Evolutionary conservation across 2,888 invertebrate species (phyloP).

Genomic region (Watsonalla binaria): DNA sequence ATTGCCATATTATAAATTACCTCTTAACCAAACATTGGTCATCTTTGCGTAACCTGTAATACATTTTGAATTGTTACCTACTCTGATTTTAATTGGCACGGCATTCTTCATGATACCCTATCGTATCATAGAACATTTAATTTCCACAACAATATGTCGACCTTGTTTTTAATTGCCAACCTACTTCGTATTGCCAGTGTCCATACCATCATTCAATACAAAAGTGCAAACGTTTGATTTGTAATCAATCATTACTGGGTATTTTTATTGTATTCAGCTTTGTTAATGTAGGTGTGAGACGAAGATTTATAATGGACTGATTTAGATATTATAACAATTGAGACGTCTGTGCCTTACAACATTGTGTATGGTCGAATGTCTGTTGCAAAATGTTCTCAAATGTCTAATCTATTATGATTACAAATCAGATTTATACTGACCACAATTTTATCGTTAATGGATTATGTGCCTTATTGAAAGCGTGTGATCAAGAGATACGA

Average conservation of each 20-base stretch:
- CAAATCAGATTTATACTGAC: constrained; percentile 5
- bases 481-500: not conserved
- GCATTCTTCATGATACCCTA: not conserved
- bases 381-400: constrained; percentile 6
- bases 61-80: not conserved
- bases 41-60: not conserved
- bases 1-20: not conserved
- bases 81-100: not conserved
- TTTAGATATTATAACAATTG: constrained; percentile 13
- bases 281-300: constrained; percentile 15
- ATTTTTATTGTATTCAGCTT: not conserved
- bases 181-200: constrained; percentile 13
- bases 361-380: constrained; percentile 1
- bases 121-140: not conserved
- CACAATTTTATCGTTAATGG: not conserved
- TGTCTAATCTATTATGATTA: constrained; percentile 4
- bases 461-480: not conserved
- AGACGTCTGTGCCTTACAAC: constrained; percentile 3
- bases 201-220: not conserved
- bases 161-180: constrained; percentile 25
- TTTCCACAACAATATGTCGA: constrained; percentile 14
- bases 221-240: not conserved
- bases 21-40: not conserved
- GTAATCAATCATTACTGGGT: not conserved
- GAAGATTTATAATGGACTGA: constrained; percentile 14